Conservation (phyloP, 2,888 invertebrate genomes). For the Tipula helvola region DNA sequence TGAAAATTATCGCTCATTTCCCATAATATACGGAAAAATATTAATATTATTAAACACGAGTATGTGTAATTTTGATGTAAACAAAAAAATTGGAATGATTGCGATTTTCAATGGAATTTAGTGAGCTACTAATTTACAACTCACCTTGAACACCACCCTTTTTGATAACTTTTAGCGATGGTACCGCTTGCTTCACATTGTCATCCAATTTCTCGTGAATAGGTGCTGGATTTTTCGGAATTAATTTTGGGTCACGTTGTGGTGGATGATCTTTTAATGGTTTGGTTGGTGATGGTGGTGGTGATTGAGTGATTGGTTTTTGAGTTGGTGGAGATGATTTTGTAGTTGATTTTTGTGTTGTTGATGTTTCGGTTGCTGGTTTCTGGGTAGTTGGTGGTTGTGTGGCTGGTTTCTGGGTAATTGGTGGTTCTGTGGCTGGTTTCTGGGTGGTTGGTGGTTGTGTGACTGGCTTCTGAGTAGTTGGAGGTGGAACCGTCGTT, state of each 20-base stretch:
- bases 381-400: conserved; percentile 19
- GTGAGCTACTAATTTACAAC: conserved; percentile 23
- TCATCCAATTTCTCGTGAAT: conserved; percentile 44
- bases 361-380: conserved; percentile 14
- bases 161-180: conserved; percentile 46
- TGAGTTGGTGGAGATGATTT: conserved; percentile 14
- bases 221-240: conserved; percentile 32
- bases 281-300: conserved; percentile 20
- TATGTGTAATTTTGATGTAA: background rate
- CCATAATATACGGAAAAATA: background rate
- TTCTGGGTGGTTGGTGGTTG: conserved; percentile 19
- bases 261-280: conserved; percentile 20
- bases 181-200: conserved; percentile 39
- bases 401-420: conserved; percentile 20
- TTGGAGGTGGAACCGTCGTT: conserved; percentile 20
- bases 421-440: conserved; percentile 19
- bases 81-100: background rate
- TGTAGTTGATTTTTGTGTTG: conserved; percentile 12
- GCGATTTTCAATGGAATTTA: background rate
- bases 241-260: conserved; percentile 20
- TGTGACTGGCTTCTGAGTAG: conserved; percentile 17
- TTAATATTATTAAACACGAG: background rate
- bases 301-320: conserved; percentile 15
- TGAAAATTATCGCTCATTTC: background rate
- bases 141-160: conserved; percentile 38